These are phyloP conservation scores for Tragulus kanchil DNA, from an alignment of 2,113 vertebrate species.

Conservation along the genomic window DNA sequence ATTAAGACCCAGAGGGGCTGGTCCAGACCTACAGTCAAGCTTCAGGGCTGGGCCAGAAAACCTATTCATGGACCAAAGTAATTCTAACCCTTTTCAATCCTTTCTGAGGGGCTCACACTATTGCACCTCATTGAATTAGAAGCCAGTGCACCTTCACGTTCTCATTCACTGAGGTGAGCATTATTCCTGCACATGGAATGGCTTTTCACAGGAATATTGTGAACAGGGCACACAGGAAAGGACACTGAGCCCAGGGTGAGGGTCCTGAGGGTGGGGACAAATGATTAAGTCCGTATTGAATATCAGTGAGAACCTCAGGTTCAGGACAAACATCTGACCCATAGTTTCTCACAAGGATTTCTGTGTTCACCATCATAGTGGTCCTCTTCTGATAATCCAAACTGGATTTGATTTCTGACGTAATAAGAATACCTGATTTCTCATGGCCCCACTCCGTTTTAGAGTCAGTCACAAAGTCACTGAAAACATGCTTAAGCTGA, in stretches of 20 bases:
- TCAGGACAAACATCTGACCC: background rate
- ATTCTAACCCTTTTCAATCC: background rate
- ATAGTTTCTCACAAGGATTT: background rate
- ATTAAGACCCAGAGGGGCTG: background rate
- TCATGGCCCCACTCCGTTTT: background rate
- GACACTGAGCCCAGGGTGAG: background rate
- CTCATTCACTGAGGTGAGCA: background rate
- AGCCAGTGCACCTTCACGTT: background rate
- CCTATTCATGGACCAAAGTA: background rate
- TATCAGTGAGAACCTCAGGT: background rate
- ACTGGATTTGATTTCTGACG: slow-evolving; percentile 5
- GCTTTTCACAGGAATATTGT: slow-evolving; percentile 42
- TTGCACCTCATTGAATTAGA: background rate
- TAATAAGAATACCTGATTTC: background rate
- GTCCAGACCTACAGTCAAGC: background rate
- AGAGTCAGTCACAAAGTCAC: background rate
- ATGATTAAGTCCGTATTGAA: background rate
- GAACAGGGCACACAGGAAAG: background rate
- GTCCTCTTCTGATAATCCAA: background rate
- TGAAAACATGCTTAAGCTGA: background rate
- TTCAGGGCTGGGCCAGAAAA: background rate
- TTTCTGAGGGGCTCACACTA: background rate
- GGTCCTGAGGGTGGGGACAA: background rate
- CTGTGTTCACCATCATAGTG: background rate
- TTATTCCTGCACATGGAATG: background rate